A percentile compares a stretch with the other conserved stretches of the same genome.
Conservation (phyloP, 2,797 vertebrate species). For the Echeneis naucrates region DNA sequence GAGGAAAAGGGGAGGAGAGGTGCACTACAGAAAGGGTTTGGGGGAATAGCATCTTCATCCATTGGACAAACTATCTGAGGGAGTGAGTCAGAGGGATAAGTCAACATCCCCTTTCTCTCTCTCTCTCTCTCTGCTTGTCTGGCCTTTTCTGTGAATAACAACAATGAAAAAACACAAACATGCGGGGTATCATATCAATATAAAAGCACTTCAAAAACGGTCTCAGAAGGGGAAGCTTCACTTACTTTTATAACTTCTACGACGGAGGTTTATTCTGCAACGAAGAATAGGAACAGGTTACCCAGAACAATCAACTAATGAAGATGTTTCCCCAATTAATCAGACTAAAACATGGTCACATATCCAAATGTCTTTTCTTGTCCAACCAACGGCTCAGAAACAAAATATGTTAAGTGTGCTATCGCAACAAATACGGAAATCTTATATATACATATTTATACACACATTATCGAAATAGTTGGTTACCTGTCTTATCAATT, state of each 20-base stretch:
- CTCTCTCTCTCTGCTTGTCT: constrained; percentile 38
- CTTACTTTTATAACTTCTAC: constrained; percentile 43
- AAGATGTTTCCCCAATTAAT: background rate
- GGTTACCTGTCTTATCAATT: background rate
- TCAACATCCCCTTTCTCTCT: constrained; percentile 76
- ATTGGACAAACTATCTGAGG: constrained; percentile 76
- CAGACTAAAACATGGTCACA: background rate
- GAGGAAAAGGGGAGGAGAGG: constrained; percentile 74
- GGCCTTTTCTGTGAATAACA: constrained; percentile 70
- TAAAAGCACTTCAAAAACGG: constrained; percentile 1
- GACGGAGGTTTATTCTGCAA: constrained; percentile 41
- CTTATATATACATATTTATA: no score
- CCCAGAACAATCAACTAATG: background rate
- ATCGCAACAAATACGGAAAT: background rate
- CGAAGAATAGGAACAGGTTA: background rate
- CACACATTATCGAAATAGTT: background rate
- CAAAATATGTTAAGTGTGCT: background rate
- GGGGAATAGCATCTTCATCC: constrained; percentile 78
- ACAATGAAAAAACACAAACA: constrained; percentile 50
- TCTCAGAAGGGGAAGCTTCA: background rate
- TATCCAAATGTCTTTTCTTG: background rate
- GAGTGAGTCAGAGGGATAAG: constrained; percentile 72
- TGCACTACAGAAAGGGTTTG: constrained; percentile 73
- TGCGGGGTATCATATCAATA: constrained; percentile 42
- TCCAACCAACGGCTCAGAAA: background rate